Evolutionary conservation across 2,797 vertebrate species (phyloP).

Genomic region (Bovichtus diacanthus): DNA sequence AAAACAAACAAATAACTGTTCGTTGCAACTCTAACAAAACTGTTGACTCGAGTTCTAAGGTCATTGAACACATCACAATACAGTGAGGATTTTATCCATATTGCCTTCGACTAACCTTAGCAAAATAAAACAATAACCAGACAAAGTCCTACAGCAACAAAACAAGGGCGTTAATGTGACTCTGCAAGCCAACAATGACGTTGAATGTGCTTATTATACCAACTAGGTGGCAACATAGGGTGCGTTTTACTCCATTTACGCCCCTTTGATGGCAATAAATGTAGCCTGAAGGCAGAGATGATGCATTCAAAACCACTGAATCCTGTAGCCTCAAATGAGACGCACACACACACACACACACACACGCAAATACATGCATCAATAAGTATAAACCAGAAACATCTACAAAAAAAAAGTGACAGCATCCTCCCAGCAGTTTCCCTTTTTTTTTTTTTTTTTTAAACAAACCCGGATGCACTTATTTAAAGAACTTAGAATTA

Average conservation of each 20-base stretch:
- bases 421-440: constrained; percentile 9
- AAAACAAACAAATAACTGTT: not conserved
- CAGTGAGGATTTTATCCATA: not conserved
- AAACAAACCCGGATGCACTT: constrained; percentile 21
- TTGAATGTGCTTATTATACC: not conserved
- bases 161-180: not conserved
- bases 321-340: not conserved
- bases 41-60: not conserved
- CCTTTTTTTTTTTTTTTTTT: not conserved
- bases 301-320: not conserved
- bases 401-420: not conserved
- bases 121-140: not conserved
- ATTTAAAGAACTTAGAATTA: constrained; percentile 7
- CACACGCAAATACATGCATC: not conserved
- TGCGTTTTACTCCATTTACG: constrained; percentile 1
- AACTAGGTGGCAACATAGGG: not conserved
- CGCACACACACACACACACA: not conserved
- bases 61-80: not conserved
- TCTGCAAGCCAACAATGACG: not conserved
- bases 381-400: not conserved
- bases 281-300: not conserved
- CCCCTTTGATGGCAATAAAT: constrained; percentile 41
- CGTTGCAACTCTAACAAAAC: not conserved
- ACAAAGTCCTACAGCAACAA: not conserved
- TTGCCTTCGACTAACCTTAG: not conserved